Evolutionary conservation across 2,797 vertebrate genomes (phyloP).

Genomic region (Poeciliopsis paucimaculata): DNA sequence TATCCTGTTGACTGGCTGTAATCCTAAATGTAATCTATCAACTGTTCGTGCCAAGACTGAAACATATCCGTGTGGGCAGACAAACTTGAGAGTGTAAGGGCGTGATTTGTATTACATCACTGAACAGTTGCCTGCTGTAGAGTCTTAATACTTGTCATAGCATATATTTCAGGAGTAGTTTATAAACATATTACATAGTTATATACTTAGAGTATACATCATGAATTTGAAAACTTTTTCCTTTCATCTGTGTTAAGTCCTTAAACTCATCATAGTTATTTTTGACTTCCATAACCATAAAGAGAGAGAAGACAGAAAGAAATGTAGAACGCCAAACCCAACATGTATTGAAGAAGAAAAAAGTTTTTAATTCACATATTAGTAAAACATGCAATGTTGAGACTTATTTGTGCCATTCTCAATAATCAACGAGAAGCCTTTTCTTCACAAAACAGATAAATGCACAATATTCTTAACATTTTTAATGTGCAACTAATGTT

Average conservation of each 20-base stretch:
- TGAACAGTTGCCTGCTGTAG: background rate
- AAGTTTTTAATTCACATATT: background rate
- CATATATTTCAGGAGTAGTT: slow-evolving; percentile 10
- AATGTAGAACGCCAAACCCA: no score
- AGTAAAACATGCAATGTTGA: background rate
- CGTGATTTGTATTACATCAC: slow-evolving; percentile 42
- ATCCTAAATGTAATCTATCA: slow-evolving; percentile 78
- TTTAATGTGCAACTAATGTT: background rate
- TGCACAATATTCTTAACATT: background rate
- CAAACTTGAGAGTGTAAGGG: slow-evolving; percentile 46
- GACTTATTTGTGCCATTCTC: background rate
- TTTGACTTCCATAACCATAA: background rate
- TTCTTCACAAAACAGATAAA: background rate
- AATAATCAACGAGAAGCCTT: background rate
- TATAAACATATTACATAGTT: background rate
- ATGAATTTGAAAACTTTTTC: background rate
- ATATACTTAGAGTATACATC: background rate
- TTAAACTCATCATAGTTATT: background rate
- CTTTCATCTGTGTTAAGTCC: background rate
- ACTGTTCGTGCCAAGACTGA: slow-evolving; percentile 42
- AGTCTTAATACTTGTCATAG: slow-evolving; percentile 8
- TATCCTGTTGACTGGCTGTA: slow-evolving; percentile 56
- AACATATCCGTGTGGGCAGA: slow-evolving; percentile 51
- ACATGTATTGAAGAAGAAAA: background rate
- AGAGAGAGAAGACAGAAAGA: no score